Conservation (phyloP, 2,797 vertebrate species). For the Chelon labrosus region DNA sequence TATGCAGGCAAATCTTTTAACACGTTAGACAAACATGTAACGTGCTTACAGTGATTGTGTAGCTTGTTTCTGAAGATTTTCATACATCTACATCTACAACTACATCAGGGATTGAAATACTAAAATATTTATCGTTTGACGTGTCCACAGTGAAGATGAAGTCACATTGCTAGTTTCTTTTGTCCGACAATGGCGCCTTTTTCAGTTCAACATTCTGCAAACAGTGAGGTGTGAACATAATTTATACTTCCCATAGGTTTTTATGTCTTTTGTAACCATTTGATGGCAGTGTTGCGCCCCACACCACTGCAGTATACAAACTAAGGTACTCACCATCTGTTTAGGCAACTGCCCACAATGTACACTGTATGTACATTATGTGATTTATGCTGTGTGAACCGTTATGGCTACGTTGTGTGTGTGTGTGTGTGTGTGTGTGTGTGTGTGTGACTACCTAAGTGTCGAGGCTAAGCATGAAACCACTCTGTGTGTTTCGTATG, state of each 20-base stretch:
- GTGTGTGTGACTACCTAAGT: not conserved
- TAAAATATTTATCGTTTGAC: not conserved
- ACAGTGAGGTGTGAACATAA: not conserved
- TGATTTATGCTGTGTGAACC: conserved; percentile 1
- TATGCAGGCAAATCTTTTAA: too few species aligned
- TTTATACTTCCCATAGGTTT: conserved; percentile 19
- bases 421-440: too few species aligned
- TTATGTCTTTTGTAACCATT: conserved; percentile 55
- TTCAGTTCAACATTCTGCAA: not conserved
- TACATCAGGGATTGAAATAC: too few species aligned
- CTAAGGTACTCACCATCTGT: not conserved
- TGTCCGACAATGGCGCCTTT: not conserved
- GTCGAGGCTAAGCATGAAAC: not conserved
- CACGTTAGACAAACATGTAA: too few species aligned
- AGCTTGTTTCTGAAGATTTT: not conserved
- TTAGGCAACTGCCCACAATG: conserved; percentile 8
- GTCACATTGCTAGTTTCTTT: not conserved
- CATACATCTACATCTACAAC: too few species aligned
- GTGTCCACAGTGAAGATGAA: not conserved
- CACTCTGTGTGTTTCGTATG: too few species aligned
- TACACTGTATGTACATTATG: not conserved
- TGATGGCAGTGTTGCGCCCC: conserved; percentile 81
- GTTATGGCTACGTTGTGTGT: not conserved
- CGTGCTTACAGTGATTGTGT: not conserved
- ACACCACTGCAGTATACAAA: not conserved